Conservation (phyloP, 2,797 vertebrate species). For the Lutjanus campechanus region DNA sequence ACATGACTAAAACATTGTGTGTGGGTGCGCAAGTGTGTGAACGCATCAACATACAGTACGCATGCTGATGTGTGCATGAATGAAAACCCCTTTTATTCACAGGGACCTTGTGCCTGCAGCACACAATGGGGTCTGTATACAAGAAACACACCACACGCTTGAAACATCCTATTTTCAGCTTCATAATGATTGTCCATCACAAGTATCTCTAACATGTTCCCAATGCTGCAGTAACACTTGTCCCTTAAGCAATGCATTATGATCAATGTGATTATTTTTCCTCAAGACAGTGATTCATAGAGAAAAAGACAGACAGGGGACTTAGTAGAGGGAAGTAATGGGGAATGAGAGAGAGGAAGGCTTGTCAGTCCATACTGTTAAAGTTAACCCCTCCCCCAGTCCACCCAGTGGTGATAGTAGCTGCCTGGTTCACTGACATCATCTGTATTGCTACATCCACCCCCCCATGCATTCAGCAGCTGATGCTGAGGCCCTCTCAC, state of each 20-base stretch:
- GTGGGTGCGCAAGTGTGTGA: background rate
- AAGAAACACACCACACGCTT: background rate
- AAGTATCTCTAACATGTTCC: background rate
- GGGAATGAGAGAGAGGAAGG: conserved; percentile 36
- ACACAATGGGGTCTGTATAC: background rate
- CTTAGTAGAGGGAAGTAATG: conserved; percentile 37
- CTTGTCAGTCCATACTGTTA: conserved; percentile 36
- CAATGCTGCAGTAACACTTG: background rate
- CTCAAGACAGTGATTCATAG: conserved; percentile 1
- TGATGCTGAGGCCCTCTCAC: conserved; percentile 39
- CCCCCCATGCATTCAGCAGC: conserved; percentile 52
- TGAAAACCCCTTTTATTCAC: background rate
- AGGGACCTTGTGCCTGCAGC: background rate
- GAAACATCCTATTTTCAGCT: background rate
- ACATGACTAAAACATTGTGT: background rate
- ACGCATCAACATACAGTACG: background rate
- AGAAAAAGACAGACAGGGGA: conserved; percentile 10
- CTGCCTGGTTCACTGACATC: conserved; percentile 76
- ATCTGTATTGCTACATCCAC: conserved; percentile 54
- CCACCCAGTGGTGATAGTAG: conserved; percentile 61
- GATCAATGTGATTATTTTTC: background rate
- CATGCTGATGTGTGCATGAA: background rate
- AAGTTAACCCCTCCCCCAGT: conserved; percentile 65
- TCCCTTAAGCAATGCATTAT: background rate
- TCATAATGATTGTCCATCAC: background rate